Evolutionary conservation across 92 coral and sea anemone genomes (phyloP), one percentile per base, ranked within the genome.

Genomic region (Chrysogorgia sp.): DNA sequence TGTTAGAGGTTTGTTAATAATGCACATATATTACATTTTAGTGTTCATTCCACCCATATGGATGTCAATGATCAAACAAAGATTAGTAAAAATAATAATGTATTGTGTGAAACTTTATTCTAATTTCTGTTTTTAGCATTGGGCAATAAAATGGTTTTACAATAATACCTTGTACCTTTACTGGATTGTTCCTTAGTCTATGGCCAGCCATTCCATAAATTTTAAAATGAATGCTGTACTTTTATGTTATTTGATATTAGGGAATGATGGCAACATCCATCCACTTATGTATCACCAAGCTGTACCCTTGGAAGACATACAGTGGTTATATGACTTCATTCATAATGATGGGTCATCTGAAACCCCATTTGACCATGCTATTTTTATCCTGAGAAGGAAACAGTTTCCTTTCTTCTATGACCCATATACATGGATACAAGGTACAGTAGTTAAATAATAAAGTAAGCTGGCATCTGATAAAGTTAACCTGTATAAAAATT

Each of bases 361-460:
- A 3, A 48, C 30, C 7, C 14, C 80, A 28, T 74, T 84, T 69
- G 21, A 68, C n/a, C 34, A 62, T 6, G 63, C 88, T 19, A 43
- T 80, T 29, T 37, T 48, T 33, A 34, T 86, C 2, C 83, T 82
- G 34, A 66, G 90, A 21, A 64, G 78, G 41, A 82, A 13, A 31
- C 75, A 82, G 25, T 86, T 76, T 49, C 86, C 90, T 0, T 64
- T 59, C 45, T 49, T 17, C 34, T 82, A 86, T 82, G 86, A 87
- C 61, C 87, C 90, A 4, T 77, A 78, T 34, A 87, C 85, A 7
- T 87, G 87, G 90, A 48, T 82, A 7, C 40, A 75, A 70, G 90
- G 90, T 87, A 20, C 32, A 34, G 8, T 56, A 23, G 23, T 40
- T 29, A 12, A 22, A 20, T 10, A 10, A 32, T 64, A 7, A 26